These are phyloP conservation scores for Epizoanthus illoricatus DNA, from an alignment of 92 coral and sea anemone genomes.

Conservation along the genomic window DNA sequence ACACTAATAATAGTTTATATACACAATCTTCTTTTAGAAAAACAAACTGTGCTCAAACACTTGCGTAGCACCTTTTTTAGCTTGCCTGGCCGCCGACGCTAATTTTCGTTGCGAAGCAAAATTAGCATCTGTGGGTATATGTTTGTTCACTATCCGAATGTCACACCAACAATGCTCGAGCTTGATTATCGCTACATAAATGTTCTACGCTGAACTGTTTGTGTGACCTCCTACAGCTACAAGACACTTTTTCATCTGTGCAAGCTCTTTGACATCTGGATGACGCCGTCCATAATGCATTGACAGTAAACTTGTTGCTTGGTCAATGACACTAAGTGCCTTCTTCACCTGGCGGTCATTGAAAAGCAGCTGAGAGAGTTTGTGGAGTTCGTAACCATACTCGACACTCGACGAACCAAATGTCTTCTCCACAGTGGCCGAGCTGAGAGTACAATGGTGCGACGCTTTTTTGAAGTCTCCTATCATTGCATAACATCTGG, in stretches of 20 bases:
- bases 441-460: constrained; percentile 90
- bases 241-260: constrained; percentile 82
- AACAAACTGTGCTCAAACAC: not conserved
- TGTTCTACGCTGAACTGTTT: not conserved
- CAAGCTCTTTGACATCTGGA: constrained; percentile 90
- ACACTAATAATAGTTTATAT: not conserved
- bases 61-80: not conserved
- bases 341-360: constrained; percentile 90
- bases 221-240: constrained; percentile 56
- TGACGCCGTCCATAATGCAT: constrained; percentile 85
- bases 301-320: constrained; percentile 66
- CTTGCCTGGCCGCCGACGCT: not conserved
- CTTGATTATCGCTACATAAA: not conserved
- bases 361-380: constrained; percentile 86
- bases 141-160: not conserved
- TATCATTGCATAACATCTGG: constrained; percentile 87
- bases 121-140: not conserved
- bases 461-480: constrained; percentile 95
- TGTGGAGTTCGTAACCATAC: constrained; percentile 95
- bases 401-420: constrained; percentile 95
- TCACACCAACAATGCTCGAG: too few relatives aligned
- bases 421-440: constrained; percentile 87
- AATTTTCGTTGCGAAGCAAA: not conserved
- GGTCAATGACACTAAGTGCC: constrained; percentile 82
- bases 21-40: not conserved